These are phyloP conservation scores for Heliocidaris erythrogramma DNA, from an alignment of 35 echinoderm and acorn worm species.

Conservation along the genomic window DNA sequence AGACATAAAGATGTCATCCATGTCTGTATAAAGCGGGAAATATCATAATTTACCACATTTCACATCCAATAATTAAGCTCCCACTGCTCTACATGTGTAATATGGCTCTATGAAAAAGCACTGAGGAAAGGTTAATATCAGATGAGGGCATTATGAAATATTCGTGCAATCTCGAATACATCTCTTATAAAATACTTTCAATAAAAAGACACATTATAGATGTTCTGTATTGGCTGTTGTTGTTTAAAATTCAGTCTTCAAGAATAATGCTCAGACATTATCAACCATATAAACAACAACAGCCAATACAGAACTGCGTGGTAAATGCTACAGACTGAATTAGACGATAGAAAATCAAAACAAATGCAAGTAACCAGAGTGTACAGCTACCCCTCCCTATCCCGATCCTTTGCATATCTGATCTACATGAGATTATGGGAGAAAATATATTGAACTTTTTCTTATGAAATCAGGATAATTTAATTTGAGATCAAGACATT, in stretches of 20 bases:
- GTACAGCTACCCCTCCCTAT: background rate
- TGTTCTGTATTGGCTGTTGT: no score
- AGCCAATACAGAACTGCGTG: background rate
- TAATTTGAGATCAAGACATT: slow-evolving; percentile 35
- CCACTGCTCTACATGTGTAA: no score
- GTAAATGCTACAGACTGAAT: background rate
- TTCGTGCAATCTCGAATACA: background rate
- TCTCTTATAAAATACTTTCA: background rate
- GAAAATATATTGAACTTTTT: slow-evolving; percentile 38
- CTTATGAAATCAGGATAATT: slow-evolving; percentile 16
- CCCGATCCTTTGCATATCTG: background rate
- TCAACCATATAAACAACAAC: background rate
- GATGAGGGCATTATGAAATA: background rate
- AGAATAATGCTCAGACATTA: background rate
- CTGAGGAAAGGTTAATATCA: background rate
- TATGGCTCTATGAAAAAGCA: no score
- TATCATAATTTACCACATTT: no score
- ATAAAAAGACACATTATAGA: background rate
- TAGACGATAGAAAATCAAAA: background rate
- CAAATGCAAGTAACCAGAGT: background rate
- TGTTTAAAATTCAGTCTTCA: background rate
- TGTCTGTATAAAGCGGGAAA: no score
- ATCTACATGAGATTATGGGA: background rate
- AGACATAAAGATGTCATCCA: no score
- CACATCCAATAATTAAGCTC: no score